Evolutionary conservation across 2,113 vertebrate genomes (phyloP).

Genomic region (Semicossyphus pulcher): DNA sequence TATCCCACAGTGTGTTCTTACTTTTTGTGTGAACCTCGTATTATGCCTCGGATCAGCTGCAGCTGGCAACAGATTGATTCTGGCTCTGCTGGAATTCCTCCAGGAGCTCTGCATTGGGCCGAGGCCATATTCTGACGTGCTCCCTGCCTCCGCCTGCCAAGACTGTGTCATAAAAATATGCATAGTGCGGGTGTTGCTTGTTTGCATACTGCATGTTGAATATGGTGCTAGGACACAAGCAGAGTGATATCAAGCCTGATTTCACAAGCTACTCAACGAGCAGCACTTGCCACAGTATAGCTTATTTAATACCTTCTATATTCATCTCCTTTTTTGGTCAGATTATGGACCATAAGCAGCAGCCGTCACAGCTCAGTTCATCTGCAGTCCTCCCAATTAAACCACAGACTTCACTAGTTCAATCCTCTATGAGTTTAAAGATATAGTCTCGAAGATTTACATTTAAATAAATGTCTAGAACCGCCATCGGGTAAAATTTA

Average conservation of each 20-base stretch:
- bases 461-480: too few relatives aligned
- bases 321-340: background rate
- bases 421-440: too few relatives aligned
- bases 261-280: slow-evolving; percentile 15
- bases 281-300: background rate
- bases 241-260: slow-evolving; percentile 14
- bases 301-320: background rate
- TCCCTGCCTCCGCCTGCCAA: slow-evolving; percentile 27
- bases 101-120: slow-evolving; percentile 18
- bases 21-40: background rate
- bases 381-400: too few relatives aligned
- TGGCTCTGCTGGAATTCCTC: slow-evolving; percentile 29
- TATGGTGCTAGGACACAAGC: slow-evolving; percentile 1
- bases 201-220: slow-evolving; percentile 49
- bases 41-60: slow-evolving; percentile 26
- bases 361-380: too few relatives aligned
- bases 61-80: slow-evolving; percentile 25
- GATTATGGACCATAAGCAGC: slow-evolving; percentile 8
- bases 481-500: too few relatives aligned
- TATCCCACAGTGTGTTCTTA: background rate
- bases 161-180: slow-evolving; percentile 47
- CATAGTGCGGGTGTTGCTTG: slow-evolving; percentile 26
- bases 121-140: slow-evolving; percentile 20
- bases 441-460: too few relatives aligned
- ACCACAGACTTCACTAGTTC: too few relatives aligned